Percentiles rank a stretch among this genome's conserved stretches.
Conservation (phyloP, 2,113 vertebrate genomes). For the Leptocoma aspasia region DNA sequence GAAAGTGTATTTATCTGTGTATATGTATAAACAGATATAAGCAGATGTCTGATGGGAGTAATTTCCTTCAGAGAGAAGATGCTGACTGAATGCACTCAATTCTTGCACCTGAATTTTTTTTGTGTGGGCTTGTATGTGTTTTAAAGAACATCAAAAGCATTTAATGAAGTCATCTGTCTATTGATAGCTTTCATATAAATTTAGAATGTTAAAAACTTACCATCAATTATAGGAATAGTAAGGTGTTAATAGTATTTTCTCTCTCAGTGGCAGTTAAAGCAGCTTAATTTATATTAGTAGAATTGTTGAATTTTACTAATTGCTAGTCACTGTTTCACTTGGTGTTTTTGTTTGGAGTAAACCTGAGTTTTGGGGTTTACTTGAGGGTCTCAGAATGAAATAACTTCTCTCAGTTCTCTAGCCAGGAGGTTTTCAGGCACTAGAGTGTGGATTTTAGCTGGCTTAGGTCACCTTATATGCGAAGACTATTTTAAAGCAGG, state of each 20-base stretch:
- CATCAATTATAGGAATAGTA: not conserved
- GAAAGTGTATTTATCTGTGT: not conserved
- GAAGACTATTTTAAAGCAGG: not conserved
- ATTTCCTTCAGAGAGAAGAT: not conserved
- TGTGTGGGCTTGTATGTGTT: not conserved
- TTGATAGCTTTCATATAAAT: not conserved
- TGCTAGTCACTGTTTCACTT: not conserved
- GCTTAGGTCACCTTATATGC: not conserved
- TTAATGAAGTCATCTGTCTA: not conserved
- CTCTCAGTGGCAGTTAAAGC: not conserved
- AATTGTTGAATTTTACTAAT: not conserved
- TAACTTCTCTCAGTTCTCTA: not conserved
- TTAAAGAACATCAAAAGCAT: not conserved
- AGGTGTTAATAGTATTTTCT: not conserved
- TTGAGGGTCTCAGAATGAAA: not conserved
- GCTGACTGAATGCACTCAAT: not conserved
- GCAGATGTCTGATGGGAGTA: not conserved
- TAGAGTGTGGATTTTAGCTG: not conserved
- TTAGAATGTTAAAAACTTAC: not conserved
- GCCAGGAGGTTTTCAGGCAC: not conserved
- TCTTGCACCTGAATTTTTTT: not conserved
- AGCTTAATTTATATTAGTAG: not conserved
- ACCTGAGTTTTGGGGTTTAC: not conserved
- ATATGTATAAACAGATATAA: not conserved
- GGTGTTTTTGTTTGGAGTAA: not conserved